Evolutionary conservation across 2,113 vertebrate species (phyloP), one percentile per base, ranked within the genome.

Genomic region (Cyanistes caeruleus): DNA sequence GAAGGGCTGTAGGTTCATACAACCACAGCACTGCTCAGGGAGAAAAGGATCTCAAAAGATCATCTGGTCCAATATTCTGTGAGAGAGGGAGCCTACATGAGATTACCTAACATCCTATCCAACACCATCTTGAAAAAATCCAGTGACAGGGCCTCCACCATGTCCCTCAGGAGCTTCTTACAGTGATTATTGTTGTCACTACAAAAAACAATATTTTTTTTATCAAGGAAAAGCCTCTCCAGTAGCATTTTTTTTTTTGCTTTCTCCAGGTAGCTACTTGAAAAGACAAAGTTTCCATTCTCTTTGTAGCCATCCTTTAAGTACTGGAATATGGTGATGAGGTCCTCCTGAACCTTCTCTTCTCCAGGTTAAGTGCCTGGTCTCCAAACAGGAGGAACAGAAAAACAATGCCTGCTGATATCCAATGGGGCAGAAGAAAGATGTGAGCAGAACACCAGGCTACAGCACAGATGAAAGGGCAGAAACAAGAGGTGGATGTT

Each of bases 111-210:
- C 49, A 84, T 59, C 41, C 25, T 64, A 18, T 28, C 33, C 51
- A 64, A 7, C 11, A 5, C 1, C 15, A 48, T 43, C 44, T 48
- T 51, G 30, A 60, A 90, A 60, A 82, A 3, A 30, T 25, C 20
- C 27, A 65, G 51, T 7, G 13, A 48, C 0, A 22, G 13, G 33
- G 27, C 21, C 37, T 76, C 43, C 2, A 41, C 39, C 22, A 31
- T 1, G 1, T 35, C 43, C 21, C 17, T 41, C 2, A 0, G 15
- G 28, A 81, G 25, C 20, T 6, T 64, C 15, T 30, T 78, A 10
- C 23, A 48, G 8, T 31, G 17, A 74, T 27, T 43, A 55, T 0
- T 84, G 6, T 18, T 68, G 17, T 74, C 28, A 60, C 8, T 24
- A 33, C 23, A 72, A 84, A 80, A 63, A 72, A 11, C 4, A 39